phyloP scores from a whole-genome alignment of 2,797 vertebrate species.

The Ptychobarbus kaznakovi region DNA sequence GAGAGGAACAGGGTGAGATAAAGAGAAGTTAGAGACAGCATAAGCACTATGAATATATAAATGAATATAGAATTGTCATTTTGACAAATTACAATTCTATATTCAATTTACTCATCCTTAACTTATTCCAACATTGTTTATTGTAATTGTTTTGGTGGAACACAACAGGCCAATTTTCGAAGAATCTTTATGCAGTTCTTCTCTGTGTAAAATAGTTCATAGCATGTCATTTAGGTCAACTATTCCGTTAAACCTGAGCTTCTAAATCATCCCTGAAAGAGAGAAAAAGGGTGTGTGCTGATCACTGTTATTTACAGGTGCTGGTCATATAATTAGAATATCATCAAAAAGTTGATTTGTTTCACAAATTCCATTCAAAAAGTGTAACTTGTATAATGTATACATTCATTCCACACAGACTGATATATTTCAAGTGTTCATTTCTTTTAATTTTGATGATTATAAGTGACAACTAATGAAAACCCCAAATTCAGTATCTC shows the following conservation, averaged over 20 bases:
- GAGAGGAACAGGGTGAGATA: conserved; percentile 50
- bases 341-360: too few species aligned
- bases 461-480: too few species aligned
- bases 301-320: conserved; percentile 2
- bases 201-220: neutral
- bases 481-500: too few species aligned
- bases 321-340: too few species aligned
- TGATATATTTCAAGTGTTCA: too few species aligned
- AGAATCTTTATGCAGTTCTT: neutral
- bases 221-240: neutral
- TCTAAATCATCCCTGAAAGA: neutral
- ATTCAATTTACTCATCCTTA: neutral
- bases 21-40: conserved; percentile 19
- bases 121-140: neutral
- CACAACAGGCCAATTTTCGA: neutral
- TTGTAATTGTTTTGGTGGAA: neutral
- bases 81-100: neutral
- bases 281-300: neutral
- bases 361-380: too few species aligned
- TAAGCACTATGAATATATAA: neutral
- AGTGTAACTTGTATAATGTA: too few species aligned
- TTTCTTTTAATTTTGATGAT: too few species aligned
- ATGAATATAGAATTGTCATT: neutral
- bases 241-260: neutral
- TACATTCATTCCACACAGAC: too few species aligned